Base-by-base conservation (phyloP, 2,888 invertebrate species). In the Oxycera nigricornis region DNA sequence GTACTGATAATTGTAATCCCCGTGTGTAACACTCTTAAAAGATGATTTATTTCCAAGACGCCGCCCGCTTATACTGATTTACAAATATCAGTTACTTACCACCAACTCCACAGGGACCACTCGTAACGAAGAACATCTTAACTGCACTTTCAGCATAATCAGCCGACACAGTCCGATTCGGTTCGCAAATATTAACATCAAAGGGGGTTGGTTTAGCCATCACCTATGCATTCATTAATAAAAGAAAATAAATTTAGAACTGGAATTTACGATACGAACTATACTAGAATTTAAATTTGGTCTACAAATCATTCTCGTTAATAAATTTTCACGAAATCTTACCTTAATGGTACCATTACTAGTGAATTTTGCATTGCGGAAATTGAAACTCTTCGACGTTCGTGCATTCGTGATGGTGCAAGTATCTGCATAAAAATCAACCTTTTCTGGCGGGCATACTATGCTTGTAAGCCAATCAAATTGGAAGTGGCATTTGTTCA, bases 381-480 rank as follows among this genome's bases (percentile, higher is more conserved):
- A 79, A 78, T 80, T 82, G 77, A 81, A 84, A 2, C 78, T 79
- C 76, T 79, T 80, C 70, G 78, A 79, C 62, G 82, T 74, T 72
- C 83, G 82, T 46, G 82, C 81, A 79, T 85, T 85, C 75, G 81
- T 81, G 79, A 85, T 81, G 78, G 82, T 82, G 75, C 85, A 85
- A 20, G 80, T 82, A 59, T 81, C 78, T 74, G 76, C 79, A 75
- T 79, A 79, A 76, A 84, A 83, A 75, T 77, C 79, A 78, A 83
- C 83, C 78, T 81, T 80, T 76, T 85, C 83, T 67, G 81, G 80
- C 67, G 83, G 82, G 76, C 85, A 86, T 78, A 86, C 82, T 73
- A 85, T 81, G 77, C 82, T 85, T 46, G 85, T 86, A n/a, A 81
- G 80, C 84, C 86, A 86, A 22, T 79, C 78, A 79, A 86, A 86